These are phyloP conservation scores for Maniola hyperantus DNA, from an alignment of 2,888 invertebrate species.

Conservation along the genomic window DNA sequence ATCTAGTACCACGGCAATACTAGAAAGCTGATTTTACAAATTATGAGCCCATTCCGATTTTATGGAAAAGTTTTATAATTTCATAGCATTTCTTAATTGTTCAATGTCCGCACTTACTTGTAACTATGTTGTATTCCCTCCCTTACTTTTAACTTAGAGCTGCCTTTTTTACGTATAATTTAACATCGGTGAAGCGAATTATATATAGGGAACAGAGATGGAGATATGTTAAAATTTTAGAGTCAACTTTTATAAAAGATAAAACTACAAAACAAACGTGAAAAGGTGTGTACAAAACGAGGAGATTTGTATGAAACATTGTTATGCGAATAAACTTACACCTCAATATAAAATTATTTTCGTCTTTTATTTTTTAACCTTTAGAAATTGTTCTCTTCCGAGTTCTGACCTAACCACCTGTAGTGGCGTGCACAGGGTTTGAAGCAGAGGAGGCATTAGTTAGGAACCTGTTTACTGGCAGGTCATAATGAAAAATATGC, in stretches of 20 bases:
- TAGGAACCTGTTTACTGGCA: too few species aligned
- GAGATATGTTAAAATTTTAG: conserved; percentile 81
- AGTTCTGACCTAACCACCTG: too few species aligned
- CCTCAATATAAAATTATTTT: conserved; percentile 79
- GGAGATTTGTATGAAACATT: conserved; percentile 83
- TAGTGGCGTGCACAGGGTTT: too few species aligned
- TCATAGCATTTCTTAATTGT: conserved; percentile 65
- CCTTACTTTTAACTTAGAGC: conserved; percentile 73
- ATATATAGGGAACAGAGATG: conserved; percentile 81
- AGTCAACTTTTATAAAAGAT: conserved; percentile 82
- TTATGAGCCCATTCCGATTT: conserved; percentile 75
- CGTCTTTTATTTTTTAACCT: conserved; percentile 63
- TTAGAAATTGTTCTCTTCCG: neutral
- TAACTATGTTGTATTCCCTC: conserved; percentile 61
- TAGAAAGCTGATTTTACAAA: conserved; percentile 66
- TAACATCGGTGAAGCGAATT: conserved; percentile 79
- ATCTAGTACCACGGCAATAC: conserved; percentile 59
- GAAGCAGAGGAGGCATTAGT: too few species aligned
- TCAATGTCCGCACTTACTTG: conserved; percentile 59
- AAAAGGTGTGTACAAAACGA: conserved; percentile 82
- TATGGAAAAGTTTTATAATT: conserved; percentile 68
- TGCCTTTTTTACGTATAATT: conserved; percentile 67
- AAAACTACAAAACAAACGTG: conserved; percentile 73
- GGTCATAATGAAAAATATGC: too few species aligned
- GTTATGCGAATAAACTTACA: conserved; percentile 83